phyloP scores from a whole-genome alignment of 2,113 vertebrate species.

The Alligator sinensis region DNA sequence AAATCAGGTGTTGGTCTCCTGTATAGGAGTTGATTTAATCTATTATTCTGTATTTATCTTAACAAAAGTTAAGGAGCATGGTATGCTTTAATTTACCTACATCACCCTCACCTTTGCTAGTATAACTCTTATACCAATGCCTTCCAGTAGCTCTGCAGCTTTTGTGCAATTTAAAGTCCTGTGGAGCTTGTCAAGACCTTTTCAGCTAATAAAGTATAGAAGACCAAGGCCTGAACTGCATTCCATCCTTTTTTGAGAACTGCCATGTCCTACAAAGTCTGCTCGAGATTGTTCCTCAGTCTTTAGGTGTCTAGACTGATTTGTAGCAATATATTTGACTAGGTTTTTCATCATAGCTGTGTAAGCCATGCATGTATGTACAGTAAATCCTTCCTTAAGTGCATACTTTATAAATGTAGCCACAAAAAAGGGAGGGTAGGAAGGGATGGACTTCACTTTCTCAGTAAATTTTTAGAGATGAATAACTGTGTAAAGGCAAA shows the following conservation, averaged over 20 bases:
- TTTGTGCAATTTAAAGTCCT: rapidly evolving
- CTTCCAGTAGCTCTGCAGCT: background rate
- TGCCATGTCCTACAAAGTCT: rapidly evolving
- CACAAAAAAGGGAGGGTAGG: background rate
- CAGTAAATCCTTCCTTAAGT: background rate
- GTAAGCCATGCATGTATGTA: background rate
- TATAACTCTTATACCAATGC: background rate
- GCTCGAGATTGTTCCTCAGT: background rate
- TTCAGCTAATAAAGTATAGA: background rate
- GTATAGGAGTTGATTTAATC: background rate
- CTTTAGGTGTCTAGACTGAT: background rate
- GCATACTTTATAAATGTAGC: background rate
- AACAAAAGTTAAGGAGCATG: background rate
- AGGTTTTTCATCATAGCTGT: background rate
- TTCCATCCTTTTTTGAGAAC: background rate
- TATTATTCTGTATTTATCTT: background rate
- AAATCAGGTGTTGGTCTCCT: background rate
- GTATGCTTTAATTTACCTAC: background rate
- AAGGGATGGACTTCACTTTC: background rate
- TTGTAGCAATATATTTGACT: background rate
- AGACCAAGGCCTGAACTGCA: background rate
- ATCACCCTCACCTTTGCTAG: background rate
- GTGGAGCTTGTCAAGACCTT: background rate
- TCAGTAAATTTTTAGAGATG: background rate
- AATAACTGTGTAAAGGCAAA: background rate